Conservation (phyloP, 2,888 invertebrate genomes). For the Drosophila anomalipes region DNA sequence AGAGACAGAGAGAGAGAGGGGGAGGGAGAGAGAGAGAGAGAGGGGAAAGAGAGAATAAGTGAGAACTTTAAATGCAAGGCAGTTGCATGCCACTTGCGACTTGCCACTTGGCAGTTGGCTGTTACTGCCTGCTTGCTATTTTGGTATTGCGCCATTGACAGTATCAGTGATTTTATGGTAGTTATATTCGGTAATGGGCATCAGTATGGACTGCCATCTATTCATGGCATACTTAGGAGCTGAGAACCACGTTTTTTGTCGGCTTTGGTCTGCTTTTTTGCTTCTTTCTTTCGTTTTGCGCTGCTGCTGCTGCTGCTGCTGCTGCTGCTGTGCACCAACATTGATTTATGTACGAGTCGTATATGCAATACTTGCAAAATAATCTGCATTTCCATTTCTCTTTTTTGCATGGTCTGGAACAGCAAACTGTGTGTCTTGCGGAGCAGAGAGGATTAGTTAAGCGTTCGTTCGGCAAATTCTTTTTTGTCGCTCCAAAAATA, state of each 20-base stretch:
- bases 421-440: conserved; percentile 1
- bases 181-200: conserved; percentile 38
- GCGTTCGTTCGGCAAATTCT: conserved; percentile 4
- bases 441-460: conserved; percentile 18
- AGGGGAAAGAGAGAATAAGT: background rate
- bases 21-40: background rate
- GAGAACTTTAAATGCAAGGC: conserved; percentile 43
- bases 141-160: conserved; percentile 35
- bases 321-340: conserved; percentile 23
- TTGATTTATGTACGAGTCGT: conserved; percentile 57
- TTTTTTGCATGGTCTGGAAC: conserved; percentile 1
- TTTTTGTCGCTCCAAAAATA: conserved; percentile 8
- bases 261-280: conserved; percentile 1
- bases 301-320: background rate
- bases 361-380: conserved; percentile 46
- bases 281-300: background rate
- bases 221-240: conserved; percentile 43
- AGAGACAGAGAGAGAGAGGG: background rate
- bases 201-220: conserved; percentile 29
- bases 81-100: conserved; percentile 41
- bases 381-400: conserved; percentile 23
- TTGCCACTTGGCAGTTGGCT: conserved; percentile 25
- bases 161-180: conserved; percentile 54
- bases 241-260: conserved; percentile 8
- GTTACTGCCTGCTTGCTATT: background rate